Base-by-base conservation (phyloP, 2,113 vertebrate genomes). In the Mastomys natalensis region DNA sequence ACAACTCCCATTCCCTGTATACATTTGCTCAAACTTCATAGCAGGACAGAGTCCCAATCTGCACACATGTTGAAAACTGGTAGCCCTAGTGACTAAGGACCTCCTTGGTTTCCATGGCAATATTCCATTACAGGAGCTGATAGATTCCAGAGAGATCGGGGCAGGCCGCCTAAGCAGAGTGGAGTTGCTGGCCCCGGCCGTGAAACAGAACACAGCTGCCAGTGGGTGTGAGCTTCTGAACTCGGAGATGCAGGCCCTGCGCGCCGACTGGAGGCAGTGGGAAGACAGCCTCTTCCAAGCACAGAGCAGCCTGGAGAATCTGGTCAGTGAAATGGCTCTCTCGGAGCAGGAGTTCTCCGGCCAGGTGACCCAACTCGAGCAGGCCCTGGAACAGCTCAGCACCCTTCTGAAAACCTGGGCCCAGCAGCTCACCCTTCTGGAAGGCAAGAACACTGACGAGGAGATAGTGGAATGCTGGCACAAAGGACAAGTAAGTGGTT, bases 241-340 rank as follows among this genome's bases (percentile, higher is more conserved):
- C 70, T 93, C 99, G 0, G 99, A 99, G 99, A 98, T 99, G 98
- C 99, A 99, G 98, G 99, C 99, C 94, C 99, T 99, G 98, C 99
- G 96, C 7, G 98, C 99, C 0, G 99, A 99, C 96, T 99, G 99
- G 99, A 98, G 98, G 98, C 99, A 99, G 98, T 99, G 99, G 99
- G 99, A 99, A 93, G 99, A 99, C 91, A 98, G 98, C 3, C 98
- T 98, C 0, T 87, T 99, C 15, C 98, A 99, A 53, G 99, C 99
- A 37, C 98, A 98, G 78, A 98, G 98, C 88, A 93, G 98, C 94
- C 98, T 99, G 97, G 98, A 99, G 98, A 98, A 98, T 26, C 98
- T 99, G 86, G 98, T 99, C 24, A 99, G 99, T 72, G 98, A 98
- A 62, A 99, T 99, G 92, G 98, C 99, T 73, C 98, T 99, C 21